A percentile compares a stretch with the other conserved stretches of the same genome.
phyloP scores from a whole-genome alignment of 2,888 invertebrate genomes.

The Eupithecia pulchellata region DNA sequence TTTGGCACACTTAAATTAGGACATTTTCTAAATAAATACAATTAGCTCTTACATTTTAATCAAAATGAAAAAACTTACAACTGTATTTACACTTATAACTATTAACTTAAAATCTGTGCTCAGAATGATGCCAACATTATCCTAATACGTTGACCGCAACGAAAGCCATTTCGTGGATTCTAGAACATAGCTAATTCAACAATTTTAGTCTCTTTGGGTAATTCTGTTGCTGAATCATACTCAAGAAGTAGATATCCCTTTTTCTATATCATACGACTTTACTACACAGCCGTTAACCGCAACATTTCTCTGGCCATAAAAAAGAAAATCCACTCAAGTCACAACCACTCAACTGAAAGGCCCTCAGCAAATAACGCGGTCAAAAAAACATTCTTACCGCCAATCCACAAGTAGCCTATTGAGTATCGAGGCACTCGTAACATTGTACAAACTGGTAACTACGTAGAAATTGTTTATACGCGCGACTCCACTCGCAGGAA shows the following conservation, averaged over 20 bases:
- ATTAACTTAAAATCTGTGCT: no score
- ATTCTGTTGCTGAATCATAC: not conserved
- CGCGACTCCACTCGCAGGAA: not conserved
- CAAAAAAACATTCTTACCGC: conserved; percentile 40
- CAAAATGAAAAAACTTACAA: no score
- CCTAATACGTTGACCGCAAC: no score
- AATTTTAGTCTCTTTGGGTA: no score
- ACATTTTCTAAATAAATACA: not conserved
- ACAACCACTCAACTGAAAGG: conserved; percentile 23
- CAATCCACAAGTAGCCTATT: conserved; percentile 49
- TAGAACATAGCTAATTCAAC: no score
- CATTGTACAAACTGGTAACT: conserved; percentile 64
- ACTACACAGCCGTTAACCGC: not conserved
- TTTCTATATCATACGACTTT: not conserved
- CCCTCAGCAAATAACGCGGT: conserved; percentile 29
- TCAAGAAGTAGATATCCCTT: not conserved
- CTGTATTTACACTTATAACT: no score
- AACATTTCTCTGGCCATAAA: conserved; percentile 4
- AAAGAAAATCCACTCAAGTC: conserved; percentile 19
- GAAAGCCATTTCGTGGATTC: no score
- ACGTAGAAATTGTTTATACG: conserved; percentile 53
- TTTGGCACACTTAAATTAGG: not conserved
- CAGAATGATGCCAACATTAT: no score
- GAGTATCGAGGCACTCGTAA: conserved; percentile 47
- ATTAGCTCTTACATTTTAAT: no score